Conservation (phyloP, 2,797 vertebrate genomes). For the Semotilus atromaculatus region DNA sequence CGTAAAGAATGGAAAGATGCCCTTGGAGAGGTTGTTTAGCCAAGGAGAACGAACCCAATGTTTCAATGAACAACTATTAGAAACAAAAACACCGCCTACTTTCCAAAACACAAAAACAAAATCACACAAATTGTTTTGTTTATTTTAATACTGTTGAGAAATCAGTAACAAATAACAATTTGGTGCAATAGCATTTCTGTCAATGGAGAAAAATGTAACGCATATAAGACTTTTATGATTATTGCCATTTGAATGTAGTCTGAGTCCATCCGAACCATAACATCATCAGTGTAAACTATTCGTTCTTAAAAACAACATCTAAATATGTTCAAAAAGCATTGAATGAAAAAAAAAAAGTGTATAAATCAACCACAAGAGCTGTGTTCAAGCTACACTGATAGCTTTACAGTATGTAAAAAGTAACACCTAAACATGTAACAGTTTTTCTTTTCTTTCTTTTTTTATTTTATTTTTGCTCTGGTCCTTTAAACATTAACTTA, state of each 20-base stretch:
- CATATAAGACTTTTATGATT: conserved; percentile 60
- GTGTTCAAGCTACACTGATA: conserved; percentile 63
- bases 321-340: conserved; percentile 64
- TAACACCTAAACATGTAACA: conserved; percentile 29
- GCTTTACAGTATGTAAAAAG: conserved; percentile 51
- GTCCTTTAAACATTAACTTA: conserved; percentile 8
- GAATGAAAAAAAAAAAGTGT: conserved; percentile 55
- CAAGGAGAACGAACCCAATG: conserved; percentile 29
- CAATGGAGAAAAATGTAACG: conserved; percentile 45
- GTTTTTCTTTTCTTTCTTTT: neutral
- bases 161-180: conserved; percentile 38
- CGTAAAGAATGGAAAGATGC: neutral
- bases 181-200: conserved; percentile 36
- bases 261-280: conserved; percentile 65
- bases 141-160: conserved; percentile 51
- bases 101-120: conserved; percentile 5
- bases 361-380: conserved; percentile 61
- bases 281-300: conserved; percentile 71
- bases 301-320: conserved; percentile 65
- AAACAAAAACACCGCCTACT: conserved; percentile 14
- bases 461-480: neutral
- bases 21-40: conserved; percentile 31
- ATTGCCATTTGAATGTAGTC: conserved; percentile 73
- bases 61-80: conserved; percentile 38
- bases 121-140: conserved; percentile 22